Conservation (phyloP, 2,113 vertebrate species). For the Raphicerus campestris region DNA sequence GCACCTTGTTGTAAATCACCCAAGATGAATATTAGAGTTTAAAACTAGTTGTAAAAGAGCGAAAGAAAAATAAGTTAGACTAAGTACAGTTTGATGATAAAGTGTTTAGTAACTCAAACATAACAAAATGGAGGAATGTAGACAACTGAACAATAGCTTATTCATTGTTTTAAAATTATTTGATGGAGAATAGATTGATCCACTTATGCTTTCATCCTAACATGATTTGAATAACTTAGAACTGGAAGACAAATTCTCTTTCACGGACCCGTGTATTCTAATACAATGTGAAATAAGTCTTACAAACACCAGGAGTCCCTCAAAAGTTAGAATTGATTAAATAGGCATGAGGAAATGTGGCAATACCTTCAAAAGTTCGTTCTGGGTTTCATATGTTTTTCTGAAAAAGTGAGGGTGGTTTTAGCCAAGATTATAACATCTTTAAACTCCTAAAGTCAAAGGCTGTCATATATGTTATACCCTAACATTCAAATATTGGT, state of each 20-base stretch:
- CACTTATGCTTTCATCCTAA: background rate
- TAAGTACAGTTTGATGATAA: background rate
- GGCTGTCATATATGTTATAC: background rate
- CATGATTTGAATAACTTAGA: background rate
- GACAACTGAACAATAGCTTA: background rate
- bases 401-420: background rate
- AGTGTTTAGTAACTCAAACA: background rate
- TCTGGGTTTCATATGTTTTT: slow-evolving; percentile 5
- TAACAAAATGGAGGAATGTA: background rate
- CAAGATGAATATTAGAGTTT: background rate
- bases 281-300: background rate
- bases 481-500: background rate
- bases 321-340: background rate
- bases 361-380: background rate
- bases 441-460: background rate
- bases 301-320: background rate
- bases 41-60: slow-evolving; percentile 1
- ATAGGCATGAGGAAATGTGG: background rate
- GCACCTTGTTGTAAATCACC: background rate
- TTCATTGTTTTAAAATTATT: slow-evolving; percentile 10
- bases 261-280: background rate
- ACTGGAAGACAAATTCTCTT: background rate
- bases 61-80: slow-evolving; percentile 37
- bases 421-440: background rate
- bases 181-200: background rate